These are phyloP conservation scores for Arion vulgaris DNA, from an alignment of 1,140 invertebrate genomes.

Conservation along the genomic window DNA sequence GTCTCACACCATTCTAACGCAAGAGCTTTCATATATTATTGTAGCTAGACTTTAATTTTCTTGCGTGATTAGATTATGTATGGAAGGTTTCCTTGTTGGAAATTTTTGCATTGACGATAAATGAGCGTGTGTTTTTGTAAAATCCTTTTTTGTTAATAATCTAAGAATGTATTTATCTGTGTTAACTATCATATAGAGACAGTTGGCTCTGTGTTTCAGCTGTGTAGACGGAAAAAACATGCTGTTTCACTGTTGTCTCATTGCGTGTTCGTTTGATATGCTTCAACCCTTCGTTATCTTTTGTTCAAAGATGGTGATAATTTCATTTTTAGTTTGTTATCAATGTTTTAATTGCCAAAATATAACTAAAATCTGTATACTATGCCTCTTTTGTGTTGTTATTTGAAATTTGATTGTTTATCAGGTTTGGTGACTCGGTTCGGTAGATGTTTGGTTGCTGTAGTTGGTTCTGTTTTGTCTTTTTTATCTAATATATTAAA, in stretches of 20 bases:
- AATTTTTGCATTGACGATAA: neutral
- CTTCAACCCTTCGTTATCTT: neutral
- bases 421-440: too few relatives aligned
- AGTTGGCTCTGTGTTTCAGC: neutral
- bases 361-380: neutral
- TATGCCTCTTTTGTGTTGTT: neutral
- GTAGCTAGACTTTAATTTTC: neutral
- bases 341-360: constrained; percentile 7
- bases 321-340: constrained; percentile 22
- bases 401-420: neutral
- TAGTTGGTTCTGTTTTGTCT: too few relatives aligned
- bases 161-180: neutral
- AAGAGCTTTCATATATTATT: neutral
- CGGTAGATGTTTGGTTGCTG: too few relatives aligned
- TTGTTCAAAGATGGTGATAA: constrained; percentile 1
- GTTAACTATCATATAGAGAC: neutral
- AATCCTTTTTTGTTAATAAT: neutral
- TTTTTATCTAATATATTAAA: too few relatives aligned
- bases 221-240: neutral
- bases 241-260: neutral
- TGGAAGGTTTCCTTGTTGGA: neutral
- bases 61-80: neutral
- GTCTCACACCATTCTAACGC: neutral
- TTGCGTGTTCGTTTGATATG: constrained; percentile 18
- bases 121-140: neutral